Evolutionary conservation across 2,888 invertebrate species (phyloP), one percentile per base, ranked within the genome.

Genomic region (Heliconius ismenius): DNA sequence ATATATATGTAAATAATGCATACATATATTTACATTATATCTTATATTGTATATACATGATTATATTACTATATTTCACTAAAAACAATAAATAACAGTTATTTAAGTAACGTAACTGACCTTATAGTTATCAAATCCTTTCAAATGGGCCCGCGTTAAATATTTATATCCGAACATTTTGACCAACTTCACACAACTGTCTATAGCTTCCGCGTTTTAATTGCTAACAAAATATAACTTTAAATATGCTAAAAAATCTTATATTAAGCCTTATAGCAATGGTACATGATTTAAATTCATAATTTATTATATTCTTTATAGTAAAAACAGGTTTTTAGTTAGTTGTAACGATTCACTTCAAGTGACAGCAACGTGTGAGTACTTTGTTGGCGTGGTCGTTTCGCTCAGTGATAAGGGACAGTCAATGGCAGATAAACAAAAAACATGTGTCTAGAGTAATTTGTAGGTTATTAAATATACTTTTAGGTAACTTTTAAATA

Each of bases 81-180:
- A 18, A 54, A 54, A 54, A 54, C n/a, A n/a, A 39, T 54, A 54
- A n/a, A 54, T n/a, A n/a, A 58, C 54, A n/a, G 21, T 36, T 18
- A 64, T 21, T 68, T 68, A 43, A 68, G 10, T 32, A 64, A 64
- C n/a, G 54, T 39, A 43, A 76, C 82, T 85, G 82, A 93, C 98
- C 96, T 98, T 98, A 89, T 99, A 99, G 86, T 96, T 97, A 90
- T 98, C 97, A 90, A 99, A 98, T 84, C 99, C 99, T 88, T 96
- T 95, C 75, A 99, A 95, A 88, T 98, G 97, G 83, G 97, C 96
- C 83, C 95, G 95, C 39, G 95, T 95, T 83, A 99, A 95, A 94
- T 98, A 99, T 87, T 97, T 95, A 83, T 95, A 95, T 84, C 96
- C 94, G 87, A 96, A 91, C 86, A 93, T 88, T 75, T 83, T 86